Evolutionary conservation across 2,113 vertebrate genomes (phyloP).

Genomic region (Ondatra zibethicus): DNA sequence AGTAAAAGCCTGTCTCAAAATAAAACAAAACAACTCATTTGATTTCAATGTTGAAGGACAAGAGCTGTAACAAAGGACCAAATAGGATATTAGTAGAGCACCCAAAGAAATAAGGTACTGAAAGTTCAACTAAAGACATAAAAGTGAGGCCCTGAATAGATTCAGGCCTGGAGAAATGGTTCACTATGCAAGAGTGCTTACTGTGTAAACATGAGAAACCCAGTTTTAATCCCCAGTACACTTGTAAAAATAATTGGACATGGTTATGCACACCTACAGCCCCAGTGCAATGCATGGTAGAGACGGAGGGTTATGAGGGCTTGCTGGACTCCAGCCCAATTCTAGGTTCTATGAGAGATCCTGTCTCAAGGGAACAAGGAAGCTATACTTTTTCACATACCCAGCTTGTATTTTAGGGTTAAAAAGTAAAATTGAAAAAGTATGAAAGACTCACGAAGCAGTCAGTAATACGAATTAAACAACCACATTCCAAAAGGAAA

Average conservation of each 20-base stretch:
- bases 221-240: background rate
- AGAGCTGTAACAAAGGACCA: background rate
- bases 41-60: background rate
- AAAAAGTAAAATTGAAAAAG: slow-evolving; percentile 2
- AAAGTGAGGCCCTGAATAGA: background rate
- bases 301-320: background rate
- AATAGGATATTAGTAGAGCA: background rate
- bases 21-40: background rate
- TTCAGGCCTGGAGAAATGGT: background rate
- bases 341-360: background rate
- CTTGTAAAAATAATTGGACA: background rate
- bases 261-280: background rate
- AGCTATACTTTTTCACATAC: background rate
- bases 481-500: background rate
- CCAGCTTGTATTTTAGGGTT: slow-evolving; percentile 40
- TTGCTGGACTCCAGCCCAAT: background rate
- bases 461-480: slow-evolving; percentile 46
- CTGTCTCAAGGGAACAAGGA: background rate
- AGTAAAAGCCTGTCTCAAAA: background rate
- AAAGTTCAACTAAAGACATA: background rate
- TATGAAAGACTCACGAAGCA: slow-evolving; percentile 21
- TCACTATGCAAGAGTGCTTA: background rate
- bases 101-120: background rate
- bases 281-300: too few species aligned
- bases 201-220: background rate